These are phyloP conservation scores for Falco naumanni DNA, from an alignment of 2,797 vertebrate genomes.

Conservation along the genomic window DNA sequence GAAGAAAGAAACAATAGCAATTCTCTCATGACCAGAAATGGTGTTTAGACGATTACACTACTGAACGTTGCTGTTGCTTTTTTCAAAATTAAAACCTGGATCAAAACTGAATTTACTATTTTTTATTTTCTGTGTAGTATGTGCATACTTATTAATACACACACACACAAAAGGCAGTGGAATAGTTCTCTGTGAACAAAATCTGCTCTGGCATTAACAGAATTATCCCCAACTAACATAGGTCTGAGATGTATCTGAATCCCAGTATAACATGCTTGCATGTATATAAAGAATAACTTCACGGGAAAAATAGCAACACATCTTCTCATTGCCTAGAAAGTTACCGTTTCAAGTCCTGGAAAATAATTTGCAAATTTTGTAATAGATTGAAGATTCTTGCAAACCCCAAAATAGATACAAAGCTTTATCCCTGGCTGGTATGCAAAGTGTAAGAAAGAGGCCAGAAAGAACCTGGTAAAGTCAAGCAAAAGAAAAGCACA, in stretches of 20 bases:
- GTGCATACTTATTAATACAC: not conserved
- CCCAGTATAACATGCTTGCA: not conserved
- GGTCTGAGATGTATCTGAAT: not conserved
- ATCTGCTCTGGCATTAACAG: fast-evolving
- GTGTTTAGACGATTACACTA: not conserved
- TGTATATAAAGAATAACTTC: not conserved
- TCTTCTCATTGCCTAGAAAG: not conserved
- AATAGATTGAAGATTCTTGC: not conserved
- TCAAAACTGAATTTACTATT: not conserved
- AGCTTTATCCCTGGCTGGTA: not conserved
- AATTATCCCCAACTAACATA: not conserved
- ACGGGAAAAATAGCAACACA: not conserved
- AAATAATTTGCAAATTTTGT: not conserved
- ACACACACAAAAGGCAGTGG: not conserved
- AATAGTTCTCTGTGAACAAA: not conserved
- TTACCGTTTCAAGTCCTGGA: not conserved
- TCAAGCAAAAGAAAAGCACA: not conserved
- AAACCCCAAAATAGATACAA: not conserved
- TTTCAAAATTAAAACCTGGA: not conserved
- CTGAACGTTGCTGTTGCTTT: not conserved
- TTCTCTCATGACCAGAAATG: not conserved
- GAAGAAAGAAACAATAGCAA: not conserved
- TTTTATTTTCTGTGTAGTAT: not conserved
- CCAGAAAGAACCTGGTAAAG: not conserved
- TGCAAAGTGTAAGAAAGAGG: not conserved